These are phyloP conservation scores for Anolis carolinensis DNA, from an alignment of 2,113 vertebrate genomes.

Conservation along the genomic window DNA sequence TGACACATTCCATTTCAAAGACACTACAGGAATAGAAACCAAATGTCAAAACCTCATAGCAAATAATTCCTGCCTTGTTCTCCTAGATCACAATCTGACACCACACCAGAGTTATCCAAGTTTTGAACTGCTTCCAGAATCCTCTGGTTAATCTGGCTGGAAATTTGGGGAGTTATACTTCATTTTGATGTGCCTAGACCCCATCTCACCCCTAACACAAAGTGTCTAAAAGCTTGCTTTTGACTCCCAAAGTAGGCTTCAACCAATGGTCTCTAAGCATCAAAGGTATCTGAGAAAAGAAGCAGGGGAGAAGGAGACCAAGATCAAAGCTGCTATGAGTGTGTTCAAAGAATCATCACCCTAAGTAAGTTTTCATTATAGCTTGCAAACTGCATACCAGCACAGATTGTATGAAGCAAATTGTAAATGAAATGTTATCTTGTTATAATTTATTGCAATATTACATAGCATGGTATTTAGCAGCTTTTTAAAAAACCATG, in stretches of 20 bases:
- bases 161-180: too few species aligned
- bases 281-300: neutral
- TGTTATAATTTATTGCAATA: too few species aligned
- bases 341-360: neutral
- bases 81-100: neutral
- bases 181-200: too few species aligned
- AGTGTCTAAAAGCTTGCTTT: neutral
- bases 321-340: neutral
- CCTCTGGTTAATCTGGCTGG: too few species aligned
- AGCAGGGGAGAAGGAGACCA: rapidly evolving
- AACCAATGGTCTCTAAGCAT: neutral
- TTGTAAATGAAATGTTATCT: too few species aligned
- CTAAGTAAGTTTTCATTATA: too few species aligned
- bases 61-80: neutral
- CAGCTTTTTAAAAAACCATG: too few species aligned
- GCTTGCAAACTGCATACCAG: too few species aligned
- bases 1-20: neutral
- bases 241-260: neutral
- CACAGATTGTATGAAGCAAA: too few species aligned
- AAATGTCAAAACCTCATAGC: neutral
- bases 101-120: neutral
- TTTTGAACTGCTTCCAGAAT: too few species aligned
- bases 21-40: neutral
- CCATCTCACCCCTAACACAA: too few species aligned
- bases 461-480: too few species aligned